Base-by-base conservation (phyloP, 2,888 invertebrate species). In the Melieria omissa region DNA sequence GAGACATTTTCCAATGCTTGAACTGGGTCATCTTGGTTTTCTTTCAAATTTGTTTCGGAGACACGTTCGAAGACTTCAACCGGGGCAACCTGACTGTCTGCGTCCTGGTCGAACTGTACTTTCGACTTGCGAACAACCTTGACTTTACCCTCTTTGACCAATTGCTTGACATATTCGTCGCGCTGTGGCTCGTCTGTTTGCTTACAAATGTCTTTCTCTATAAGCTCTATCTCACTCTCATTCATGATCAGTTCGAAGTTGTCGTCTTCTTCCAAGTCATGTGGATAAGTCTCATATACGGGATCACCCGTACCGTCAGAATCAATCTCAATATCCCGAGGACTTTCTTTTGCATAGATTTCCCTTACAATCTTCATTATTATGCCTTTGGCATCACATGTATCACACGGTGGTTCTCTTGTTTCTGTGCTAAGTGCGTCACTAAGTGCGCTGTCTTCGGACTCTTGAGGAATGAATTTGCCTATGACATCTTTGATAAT, bases 201-300 rank as follows among this genome's bases (percentile, higher is more conserved):
- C 42, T 71, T 66, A 42, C 62, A 71, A 12, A 6, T n/a, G 3
- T 44, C n/a, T 12, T 10, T 14, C 14, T 66, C 55, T 66, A 71
- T 8, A 3, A 55, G 1, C 4, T 71, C 16, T 4, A 71, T 16
- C 62, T 71, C 71, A 41, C 71, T 62, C 55, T 66, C 71, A 45
- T 55, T 55, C 10, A 71, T 12, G n/a, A 66, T 44, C 55, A 71
- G 45, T 5, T 14, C 12, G n/a, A 10, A 45, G 54, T 71, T 44
- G 2, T 64, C 70, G 8, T 70, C 64, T 14, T 41, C 67, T 10
- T 47, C 42, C 4, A 14, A 16, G 2, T 63, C 57, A 3, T 41
- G 12, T 6, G 54, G 8, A 1, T 61, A 47, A 29, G 60, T 29
- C 10, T 47, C 55, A 7, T 58, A 47, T 52, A 14, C 70, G 52